Conservation (phyloP, 2,888 invertebrate genomes). For the Drymonia ruficornis region DNA sequence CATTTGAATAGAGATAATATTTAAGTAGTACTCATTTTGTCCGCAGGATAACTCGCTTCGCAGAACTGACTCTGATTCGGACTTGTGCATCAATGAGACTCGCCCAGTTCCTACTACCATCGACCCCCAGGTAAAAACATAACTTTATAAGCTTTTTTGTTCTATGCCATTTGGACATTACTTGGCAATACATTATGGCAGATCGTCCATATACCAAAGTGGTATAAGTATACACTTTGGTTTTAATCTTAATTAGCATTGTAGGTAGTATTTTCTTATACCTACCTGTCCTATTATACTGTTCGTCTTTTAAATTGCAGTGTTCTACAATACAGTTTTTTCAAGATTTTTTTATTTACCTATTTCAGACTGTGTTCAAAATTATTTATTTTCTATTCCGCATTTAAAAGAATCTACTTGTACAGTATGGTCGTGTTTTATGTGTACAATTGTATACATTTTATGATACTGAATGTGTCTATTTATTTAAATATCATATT, state of each 20-base stretch:
- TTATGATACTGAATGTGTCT: conserved; percentile 22
- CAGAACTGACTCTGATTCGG: conserved; percentile 94
- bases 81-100: conserved; percentile 92
- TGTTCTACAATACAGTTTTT: too few species aligned
- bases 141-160: not conserved
- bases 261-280: too few species aligned
- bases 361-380: too few species aligned
- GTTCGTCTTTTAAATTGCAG: too few species aligned
- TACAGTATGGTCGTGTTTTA: too few species aligned
- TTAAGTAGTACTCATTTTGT: conserved; percentile 10
- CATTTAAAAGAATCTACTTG: too few species aligned
- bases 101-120: conserved; percentile 71
- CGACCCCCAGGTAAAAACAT: conserved; percentile 72
- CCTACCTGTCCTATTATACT: too few species aligned
- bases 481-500: conserved; percentile 43
- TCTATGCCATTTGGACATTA: not conserved
- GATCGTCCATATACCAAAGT: not conserved
- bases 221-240: too few species aligned
- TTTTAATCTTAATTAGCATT: too few species aligned
- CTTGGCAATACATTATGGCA: not conserved
- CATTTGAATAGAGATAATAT: not conserved
- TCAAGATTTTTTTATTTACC: too few species aligned
- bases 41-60: conserved; percentile 87
- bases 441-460: too few species aligned
- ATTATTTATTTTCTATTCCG: too few species aligned